Evolutionary conservation across 1,140 invertebrate genomes (phyloP).

Genomic region (Battus philenor): DNA sequence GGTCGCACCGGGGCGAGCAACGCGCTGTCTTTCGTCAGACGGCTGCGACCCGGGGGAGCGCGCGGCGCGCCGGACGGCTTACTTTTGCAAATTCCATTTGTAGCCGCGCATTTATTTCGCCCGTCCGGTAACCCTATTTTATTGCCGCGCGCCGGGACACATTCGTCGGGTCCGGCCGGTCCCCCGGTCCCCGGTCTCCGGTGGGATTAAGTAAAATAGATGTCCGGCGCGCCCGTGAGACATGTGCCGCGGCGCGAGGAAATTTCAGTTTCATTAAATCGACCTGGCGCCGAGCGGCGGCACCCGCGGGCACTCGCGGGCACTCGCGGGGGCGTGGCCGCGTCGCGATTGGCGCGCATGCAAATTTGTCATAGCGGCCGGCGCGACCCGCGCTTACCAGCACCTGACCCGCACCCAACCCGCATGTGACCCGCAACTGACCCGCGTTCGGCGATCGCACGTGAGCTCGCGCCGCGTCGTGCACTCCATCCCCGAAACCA

Average conservation of each 20-base stretch:
- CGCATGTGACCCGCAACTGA: too few species aligned
- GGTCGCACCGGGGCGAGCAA: too few species aligned
- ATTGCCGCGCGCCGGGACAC: too few species aligned
- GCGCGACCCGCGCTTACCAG: conserved; percentile 45
- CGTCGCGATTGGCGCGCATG: conserved; percentile 55
- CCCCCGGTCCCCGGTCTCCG: not conserved
- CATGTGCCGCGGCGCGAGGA: too few species aligned
- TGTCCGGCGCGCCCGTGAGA: too few species aligned
- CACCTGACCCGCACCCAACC: too few species aligned
- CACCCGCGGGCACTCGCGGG: not conserved
- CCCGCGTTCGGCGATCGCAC: too few species aligned
- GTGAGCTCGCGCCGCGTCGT: too few species aligned
- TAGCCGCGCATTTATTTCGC: conserved; percentile 12
- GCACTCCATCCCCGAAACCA: too few species aligned
- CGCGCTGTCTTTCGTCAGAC: not conserved
- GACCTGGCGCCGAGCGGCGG: conserved; percentile 7
- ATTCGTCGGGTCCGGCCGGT: not conserved
- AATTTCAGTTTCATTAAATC: too few species aligned
- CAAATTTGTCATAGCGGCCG: conserved; percentile 58
- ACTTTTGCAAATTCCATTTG: conserved; percentile 13
- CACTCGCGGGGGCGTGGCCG: conserved; percentile 39
- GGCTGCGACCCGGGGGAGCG: too few species aligned
- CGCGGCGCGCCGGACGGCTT: not conserved
- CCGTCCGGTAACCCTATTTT: conserved; percentile 8
- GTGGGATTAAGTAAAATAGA: too few species aligned